phyloP scores from a whole-genome alignment of 2,797 vertebrate genomes.

The Microchirus variegatus region DNA sequence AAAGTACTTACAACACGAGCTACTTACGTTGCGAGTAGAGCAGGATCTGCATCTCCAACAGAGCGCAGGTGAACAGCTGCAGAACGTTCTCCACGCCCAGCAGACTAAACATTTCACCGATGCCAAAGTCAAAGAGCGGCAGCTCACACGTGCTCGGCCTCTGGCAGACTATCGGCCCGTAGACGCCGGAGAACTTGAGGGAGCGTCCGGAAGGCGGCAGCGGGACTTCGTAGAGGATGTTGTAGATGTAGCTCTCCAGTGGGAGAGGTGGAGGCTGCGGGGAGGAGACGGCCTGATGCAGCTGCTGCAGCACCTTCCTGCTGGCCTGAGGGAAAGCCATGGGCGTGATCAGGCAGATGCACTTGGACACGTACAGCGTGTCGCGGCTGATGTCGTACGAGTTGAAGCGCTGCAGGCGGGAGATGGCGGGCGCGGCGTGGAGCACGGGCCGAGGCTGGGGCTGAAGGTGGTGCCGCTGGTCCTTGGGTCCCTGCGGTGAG shows the following conservation, averaged over 20 bases:
- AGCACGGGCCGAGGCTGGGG: conserved; percentile 83
- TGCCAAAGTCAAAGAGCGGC: conserved; percentile 94
- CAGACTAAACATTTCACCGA: conserved; percentile 91
- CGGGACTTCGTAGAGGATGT: conserved; percentile 97
- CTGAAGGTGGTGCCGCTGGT: conserved; percentile 78
- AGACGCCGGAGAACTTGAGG: conserved; percentile 96
- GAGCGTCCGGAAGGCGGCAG: conserved; percentile 93
- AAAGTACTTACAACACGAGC: too few species aligned
- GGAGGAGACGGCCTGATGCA: conserved; percentile 93
- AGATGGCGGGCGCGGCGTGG: conserved; percentile 86
- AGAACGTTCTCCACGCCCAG: conserved; percentile 96
- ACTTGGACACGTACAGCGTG: conserved; percentile 97
- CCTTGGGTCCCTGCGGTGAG: conserved; percentile 76
- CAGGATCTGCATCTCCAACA: conserved; percentile 98
- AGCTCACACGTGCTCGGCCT: conserved; percentile 94
- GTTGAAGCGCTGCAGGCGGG: conserved; percentile 96
- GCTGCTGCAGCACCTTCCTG: conserved; percentile 91
- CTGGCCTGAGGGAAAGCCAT: conserved; percentile 97
- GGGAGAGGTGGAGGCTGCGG: conserved; percentile 95
- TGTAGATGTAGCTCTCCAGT: conserved; percentile 98
- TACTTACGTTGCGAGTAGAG: conserved; percentile 98
- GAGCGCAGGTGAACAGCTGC: conserved; percentile 97
- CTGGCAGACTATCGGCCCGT: conserved; percentile 94
- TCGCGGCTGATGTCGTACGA: conserved; percentile 98
- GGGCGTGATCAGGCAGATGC: conserved; percentile 96